Base-by-base conservation (phyloP, 92 coral and sea anemone genomes). In the Umimayanthus kanabou region DNA sequence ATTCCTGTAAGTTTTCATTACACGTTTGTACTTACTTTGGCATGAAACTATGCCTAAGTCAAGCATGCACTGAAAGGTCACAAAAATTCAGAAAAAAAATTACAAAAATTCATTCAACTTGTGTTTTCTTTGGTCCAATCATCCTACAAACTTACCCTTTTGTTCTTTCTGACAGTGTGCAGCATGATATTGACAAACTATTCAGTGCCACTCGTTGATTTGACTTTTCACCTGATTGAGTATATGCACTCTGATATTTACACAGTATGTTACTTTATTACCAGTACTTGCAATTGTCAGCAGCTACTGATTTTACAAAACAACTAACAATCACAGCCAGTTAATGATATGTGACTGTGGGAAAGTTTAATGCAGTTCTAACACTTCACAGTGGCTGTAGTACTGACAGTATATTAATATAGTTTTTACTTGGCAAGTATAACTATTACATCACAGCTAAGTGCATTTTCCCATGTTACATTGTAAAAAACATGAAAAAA, bases 1-100 rank as follows among this genome's bases (percentile, higher is more conserved):
- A 23, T 65, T 65, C 79, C 72, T 78, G 85, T 77, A 66, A 78
- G 77, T 87, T 76, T 40, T 76, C 57, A 76, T 53, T 76, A 76
- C 80, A 39, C 39, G 80, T 39, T 76, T 76, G 23, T 76, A 79
- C 42, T 49, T 40, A 76, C 7, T 49, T 49, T 33, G 37, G 37
- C 37, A 33, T 33, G 37, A 33, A 33, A 33, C 37, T 33, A 33
- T 33, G 37, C 37, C 82, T 79, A 79, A 79, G 25, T 79, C 82
- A 79, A 79, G 82, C 82, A 79, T 9, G n/a, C n/a, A n/a, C n/a
- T n/a, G 42, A 73, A 29, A 73, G 77, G 20, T 73, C 77, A 73
- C 78, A 74, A 66, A 30, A 74, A 74, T 74, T 74, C 47, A 74
- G 47, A 74, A 74, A 49, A 49, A 1, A 20, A 11, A 5, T 20